Conservation (phyloP, 2,888 invertebrate genomes). For the Quadriops clusia region DNA sequence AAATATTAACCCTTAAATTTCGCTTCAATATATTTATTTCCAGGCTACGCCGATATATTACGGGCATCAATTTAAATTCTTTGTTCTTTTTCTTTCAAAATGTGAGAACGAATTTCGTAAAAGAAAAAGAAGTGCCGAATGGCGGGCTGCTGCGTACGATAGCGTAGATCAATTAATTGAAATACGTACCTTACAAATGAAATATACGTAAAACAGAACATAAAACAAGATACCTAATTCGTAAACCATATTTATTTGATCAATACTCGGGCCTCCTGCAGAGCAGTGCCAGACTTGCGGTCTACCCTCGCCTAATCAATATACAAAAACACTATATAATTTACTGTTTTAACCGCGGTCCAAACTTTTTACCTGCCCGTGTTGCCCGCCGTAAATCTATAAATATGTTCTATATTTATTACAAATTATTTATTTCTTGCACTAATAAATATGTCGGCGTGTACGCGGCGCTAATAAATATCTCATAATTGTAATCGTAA, state of each 20-base stretch:
- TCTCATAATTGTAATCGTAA: slow-evolving; percentile 33
- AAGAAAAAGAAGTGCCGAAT: not conserved
- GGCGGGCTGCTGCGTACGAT: not conserved
- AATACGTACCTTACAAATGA: too few species aligned
- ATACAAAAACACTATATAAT: slow-evolving; percentile 36
- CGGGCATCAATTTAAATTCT: not conserved
- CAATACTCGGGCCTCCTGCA: slow-evolving; percentile 35
- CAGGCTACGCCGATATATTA: slow-evolving; percentile 1
- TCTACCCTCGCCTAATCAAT: slow-evolving; percentile 35
- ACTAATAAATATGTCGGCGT: slow-evolving; percentile 36
- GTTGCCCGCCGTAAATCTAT: slow-evolving; percentile 26
- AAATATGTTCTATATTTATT: slow-evolving; percentile 31
- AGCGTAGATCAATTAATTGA: slow-evolving; percentile 4
- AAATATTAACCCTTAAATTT: too few species aligned
- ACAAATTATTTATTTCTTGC: slow-evolving; percentile 34
- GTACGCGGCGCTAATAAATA: slow-evolving; percentile 33
- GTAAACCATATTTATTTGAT: slow-evolving; percentile 36
- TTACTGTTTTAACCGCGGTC: slow-evolving; percentile 29
- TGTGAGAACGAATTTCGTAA: slow-evolving; percentile 5
- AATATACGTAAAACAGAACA: too few species aligned
- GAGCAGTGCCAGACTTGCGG: slow-evolving; percentile 34
- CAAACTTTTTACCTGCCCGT: slow-evolving; percentile 25
- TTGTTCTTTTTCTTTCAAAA: not conserved
- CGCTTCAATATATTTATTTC: too few species aligned
- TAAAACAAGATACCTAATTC: slow-evolving; percentile 20